Evolutionary conservation across 1,140 invertebrate genomes (phyloP), one percentile per base, ranked within the genome.

Genomic region (Drosophila biarmipes): DNA sequence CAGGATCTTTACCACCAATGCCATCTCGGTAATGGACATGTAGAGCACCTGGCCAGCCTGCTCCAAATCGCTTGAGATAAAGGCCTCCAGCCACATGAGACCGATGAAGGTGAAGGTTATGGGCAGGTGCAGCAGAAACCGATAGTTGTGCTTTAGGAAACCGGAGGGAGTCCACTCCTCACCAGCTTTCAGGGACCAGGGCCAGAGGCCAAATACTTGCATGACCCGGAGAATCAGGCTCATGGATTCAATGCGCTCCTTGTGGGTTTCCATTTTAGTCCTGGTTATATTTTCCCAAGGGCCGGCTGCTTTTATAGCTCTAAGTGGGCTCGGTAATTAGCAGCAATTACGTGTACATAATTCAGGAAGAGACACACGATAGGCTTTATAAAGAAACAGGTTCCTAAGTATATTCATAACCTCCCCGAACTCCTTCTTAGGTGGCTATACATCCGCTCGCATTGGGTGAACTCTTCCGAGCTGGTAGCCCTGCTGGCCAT

Each of bases 41-140:
- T 91, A 91, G 0, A 91, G 73, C 24, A 90, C 77, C 21, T 91
- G 77, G 0, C 86, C 82, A 0, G 82, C 82, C 54, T 90, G 69
- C 35, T 90, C 86, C 40, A 91, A 55, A 34, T 87, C 71, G 19
- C 35, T 74, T 2, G 90, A 78, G 12, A 67, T 57, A 4, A 85
- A 69, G 2, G 77, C 86, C 49, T 90, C 86, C 29, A 91, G 57
- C 90, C 90, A 91, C 90, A 91, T 91, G 7, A 91, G 64, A 3
- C 79, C 72, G 11, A 87, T 87, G 17, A 79, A 87, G 6, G 72
- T 67, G 19, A 90, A 87, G 7, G 90, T 90, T 17, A 81, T 55
- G 19, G 90, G 90, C 31, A 89, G n/a, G 14, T 91, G 90, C 4
- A 91, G 57, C 1, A 85, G 21, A 48, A 62, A 81, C 19, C 74